A percentile compares a stretch with the other conserved stretches of the same genome.
phyloP scores from a whole-genome alignment of 2,113 vertebrate species.

The Craseonycteris thonglongyai region DNA sequence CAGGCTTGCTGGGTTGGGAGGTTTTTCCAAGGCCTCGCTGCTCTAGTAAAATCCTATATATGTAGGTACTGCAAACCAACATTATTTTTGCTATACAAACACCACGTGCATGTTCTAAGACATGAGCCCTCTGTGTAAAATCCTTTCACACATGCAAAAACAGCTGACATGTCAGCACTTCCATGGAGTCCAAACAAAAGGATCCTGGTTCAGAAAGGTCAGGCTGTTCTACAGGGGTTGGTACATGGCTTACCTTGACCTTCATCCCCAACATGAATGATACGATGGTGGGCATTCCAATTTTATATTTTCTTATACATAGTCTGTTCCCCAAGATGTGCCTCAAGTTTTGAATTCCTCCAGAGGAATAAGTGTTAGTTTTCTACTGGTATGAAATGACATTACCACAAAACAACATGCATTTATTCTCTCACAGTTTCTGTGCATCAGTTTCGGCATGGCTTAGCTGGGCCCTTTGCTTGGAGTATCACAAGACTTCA shows the following conservation, averaged over 20 bases:
- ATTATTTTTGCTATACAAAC: slow-evolving; percentile 79
- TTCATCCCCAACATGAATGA: neutral
- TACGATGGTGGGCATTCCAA: neutral
- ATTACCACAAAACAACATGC: neutral
- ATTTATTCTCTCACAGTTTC: neutral
- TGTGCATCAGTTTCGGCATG: neutral
- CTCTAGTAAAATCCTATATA: slow-evolving; percentile 72
- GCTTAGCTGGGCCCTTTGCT: neutral
- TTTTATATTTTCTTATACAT: neutral
- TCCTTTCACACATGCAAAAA: slow-evolving; percentile 68
- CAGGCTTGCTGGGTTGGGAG: slow-evolving; percentile 39
- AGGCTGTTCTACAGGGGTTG: neutral
- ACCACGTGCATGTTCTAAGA: slow-evolving; percentile 57
- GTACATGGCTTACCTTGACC: neutral
- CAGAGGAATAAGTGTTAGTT: neutral
- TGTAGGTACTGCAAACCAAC: slow-evolving; percentile 69
- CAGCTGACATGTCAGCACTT: slow-evolving; percentile 73
- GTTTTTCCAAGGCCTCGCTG: slow-evolving; percentile 67
- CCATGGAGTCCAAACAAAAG: slow-evolving; percentile 53
- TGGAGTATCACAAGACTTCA: neutral
- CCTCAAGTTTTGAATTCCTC: neutral
- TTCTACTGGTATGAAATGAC: neutral
- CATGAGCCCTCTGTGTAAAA: slow-evolving; percentile 66
- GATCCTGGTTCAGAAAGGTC: slow-evolving; percentile 56
- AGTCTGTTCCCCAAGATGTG: neutral